Percentiles rank a stretch among this genome's conserved stretches.
Evolutionary conservation across 2,888 invertebrate genomes (phyloP).

Genomic region (Digitonthophagus gazella): DNA sequence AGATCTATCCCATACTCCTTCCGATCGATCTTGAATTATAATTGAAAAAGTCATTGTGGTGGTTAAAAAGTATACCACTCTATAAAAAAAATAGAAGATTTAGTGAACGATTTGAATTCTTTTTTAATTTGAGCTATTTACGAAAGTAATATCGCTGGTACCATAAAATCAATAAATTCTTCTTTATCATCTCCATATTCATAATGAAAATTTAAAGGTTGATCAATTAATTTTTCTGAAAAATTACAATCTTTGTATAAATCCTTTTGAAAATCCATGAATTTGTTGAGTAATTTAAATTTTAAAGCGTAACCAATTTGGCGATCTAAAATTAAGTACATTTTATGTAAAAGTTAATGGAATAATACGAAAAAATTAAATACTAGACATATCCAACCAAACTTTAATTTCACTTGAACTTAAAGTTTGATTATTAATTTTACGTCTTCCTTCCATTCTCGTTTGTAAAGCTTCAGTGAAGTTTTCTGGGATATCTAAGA

Average conservation of each 20-base stretch:
- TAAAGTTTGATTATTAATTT: conserved; percentile 56
- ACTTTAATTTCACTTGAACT: conserved; percentile 65
- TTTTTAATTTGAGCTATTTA: conserved; percentile 52
- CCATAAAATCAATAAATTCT: conserved; percentile 76
- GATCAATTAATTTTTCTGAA: conserved; percentile 55
- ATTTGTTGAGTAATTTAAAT: conserved; percentile 65
- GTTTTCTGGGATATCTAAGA: conserved; percentile 67
- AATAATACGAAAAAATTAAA: no score
- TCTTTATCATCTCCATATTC: conserved; percentile 68
- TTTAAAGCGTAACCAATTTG: conserved; percentile 77
- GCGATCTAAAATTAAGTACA: conserved; percentile 62
- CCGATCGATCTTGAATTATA: conserved; percentile 75
- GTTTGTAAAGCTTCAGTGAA: conserved; percentile 65
- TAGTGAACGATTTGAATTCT: background rate
- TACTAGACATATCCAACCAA: conserved; percentile 75
- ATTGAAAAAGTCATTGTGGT: conserved; percentile 80
- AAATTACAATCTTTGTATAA: conserved; percentile 65
- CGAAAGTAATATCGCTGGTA: conserved; percentile 81
- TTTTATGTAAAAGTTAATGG: no score
- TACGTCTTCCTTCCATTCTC: conserved; percentile 60
- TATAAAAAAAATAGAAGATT: conserved; percentile 46
- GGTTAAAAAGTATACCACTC: conserved; percentile 82
- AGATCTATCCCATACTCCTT: conserved; percentile 85
- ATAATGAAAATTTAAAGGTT: conserved; percentile 70
- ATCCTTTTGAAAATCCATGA: conserved; percentile 63